Base-by-base conservation (phyloP, 2,888 invertebrate genomes). In the Watsonalla cultraria region DNA sequence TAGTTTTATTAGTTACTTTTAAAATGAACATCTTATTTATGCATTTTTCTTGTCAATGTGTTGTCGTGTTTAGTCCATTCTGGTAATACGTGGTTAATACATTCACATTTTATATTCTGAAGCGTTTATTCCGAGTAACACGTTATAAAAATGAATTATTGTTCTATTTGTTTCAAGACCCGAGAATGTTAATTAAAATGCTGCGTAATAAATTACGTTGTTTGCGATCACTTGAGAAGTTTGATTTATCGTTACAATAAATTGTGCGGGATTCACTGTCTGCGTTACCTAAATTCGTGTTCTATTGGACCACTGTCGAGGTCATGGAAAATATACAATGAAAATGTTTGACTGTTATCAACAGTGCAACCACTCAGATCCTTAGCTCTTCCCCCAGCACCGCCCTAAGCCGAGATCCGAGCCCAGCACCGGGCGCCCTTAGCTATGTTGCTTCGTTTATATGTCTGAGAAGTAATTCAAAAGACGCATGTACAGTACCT, bases 321-420 rank as follows among this genome's bases (percentile, higher is more conserved):
- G 65, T 60, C 68, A 65, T 66, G 66, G 68, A 74, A 71, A 73
- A 73, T 66, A 69, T 68, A 66, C 66, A 69, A 72, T 69, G 65
- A 73, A 70, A 56, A 54, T 54, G 54, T 51, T 8, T 8, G 49
- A 37, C 37, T 37, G 35, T 13, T 35, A 47, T 8, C 55, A 53
- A 55, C 46, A 58, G 57, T 54, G 24, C 1, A 24, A 24, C 24
- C 24, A 24, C 24, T 24, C 24, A 24, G 24, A 24, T 24, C 24
- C 24, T 24, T 4, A 24, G 24, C 24, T 2, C 2, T 2, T 24
- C 24, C 24, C 24, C 4, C 24, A 24, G 60, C 55, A 64, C 63
- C 56, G 65, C 61, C 52, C 67, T 67, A 61, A 63, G 61, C 24
- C n/a, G n/a, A n/a, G n/a, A n/a, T n/a, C n/a, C n/a, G n/a, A n/a